Conservation (phyloP, 2,113 vertebrate genomes). For the Gavialis gangeticus region DNA sequence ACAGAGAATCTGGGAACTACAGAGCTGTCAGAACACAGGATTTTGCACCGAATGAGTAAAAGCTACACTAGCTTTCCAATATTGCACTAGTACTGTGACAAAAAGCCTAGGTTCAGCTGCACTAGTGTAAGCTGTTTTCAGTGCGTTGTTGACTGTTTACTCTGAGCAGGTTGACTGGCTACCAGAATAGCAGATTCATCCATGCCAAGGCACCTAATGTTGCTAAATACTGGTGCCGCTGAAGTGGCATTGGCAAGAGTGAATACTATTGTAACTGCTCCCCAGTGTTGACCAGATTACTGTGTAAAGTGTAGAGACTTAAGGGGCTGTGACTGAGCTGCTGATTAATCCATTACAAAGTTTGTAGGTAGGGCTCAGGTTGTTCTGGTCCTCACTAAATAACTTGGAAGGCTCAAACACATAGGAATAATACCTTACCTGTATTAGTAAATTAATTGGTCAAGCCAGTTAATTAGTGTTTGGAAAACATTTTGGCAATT, state of each 20-base stretch:
- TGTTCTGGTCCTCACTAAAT: neutral
- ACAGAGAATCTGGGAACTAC: neutral
- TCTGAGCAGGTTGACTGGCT: neutral
- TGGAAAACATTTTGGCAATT: neutral
- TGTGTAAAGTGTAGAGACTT: neutral
- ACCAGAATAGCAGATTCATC: neutral
- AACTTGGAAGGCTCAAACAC: neutral
- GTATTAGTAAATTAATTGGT: neutral
- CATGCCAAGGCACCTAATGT: neutral
- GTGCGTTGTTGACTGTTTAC: neutral
- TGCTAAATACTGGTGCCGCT: neutral
- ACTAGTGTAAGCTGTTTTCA: neutral
- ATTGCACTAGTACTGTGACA: neutral
- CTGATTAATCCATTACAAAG: neutral
- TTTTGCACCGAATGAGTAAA: neutral
- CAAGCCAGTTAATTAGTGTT: neutral
- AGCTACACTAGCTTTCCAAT: neutral
- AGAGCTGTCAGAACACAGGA: neutral
- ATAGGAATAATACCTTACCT: neutral
- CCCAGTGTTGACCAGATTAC: neutral
- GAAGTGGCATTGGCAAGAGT: neutral
- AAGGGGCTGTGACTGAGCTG: neutral
- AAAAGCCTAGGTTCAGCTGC: neutral
- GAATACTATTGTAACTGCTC: neutral
- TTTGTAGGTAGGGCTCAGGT: neutral